Evolutionary conservation across 2,113 vertebrate species (phyloP).

Genomic region (Psittacula cyanocephala): DNA sequence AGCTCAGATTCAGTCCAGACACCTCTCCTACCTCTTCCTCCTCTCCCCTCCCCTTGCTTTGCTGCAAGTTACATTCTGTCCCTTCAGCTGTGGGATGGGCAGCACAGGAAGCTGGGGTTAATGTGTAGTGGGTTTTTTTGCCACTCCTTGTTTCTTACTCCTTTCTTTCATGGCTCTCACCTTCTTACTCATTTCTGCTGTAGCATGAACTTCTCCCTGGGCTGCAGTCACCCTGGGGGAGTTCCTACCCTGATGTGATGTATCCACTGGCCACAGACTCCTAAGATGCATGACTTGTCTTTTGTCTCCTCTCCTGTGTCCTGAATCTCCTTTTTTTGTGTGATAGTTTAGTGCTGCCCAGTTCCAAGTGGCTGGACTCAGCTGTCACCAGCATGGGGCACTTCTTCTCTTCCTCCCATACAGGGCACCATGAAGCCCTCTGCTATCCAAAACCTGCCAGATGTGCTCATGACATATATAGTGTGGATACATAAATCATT

Average conservation of each 20-base stretch:
- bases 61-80: background rate
- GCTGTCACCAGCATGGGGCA: background rate
- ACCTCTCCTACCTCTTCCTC: background rate
- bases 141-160: background rate
- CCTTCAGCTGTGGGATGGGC: background rate
- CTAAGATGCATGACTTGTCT: background rate
- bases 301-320: background rate
- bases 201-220: background rate
- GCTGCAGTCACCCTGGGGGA: accelerated
- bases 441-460: background rate
- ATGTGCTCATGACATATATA: background rate
- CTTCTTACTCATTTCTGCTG: background rate
- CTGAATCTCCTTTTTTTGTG: background rate
- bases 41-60: background rate
- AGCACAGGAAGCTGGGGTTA: background rate
- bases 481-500: background rate
- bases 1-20: background rate
- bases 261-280: background rate
- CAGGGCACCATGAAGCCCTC: background rate
- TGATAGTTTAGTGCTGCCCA: background rate
- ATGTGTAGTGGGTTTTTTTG: background rate
- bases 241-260: background rate
- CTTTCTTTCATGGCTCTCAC: background rate
- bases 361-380: background rate
- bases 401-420: background rate